phyloP scores from a whole-genome alignment of 2,888 invertebrate genomes.

The Drosophila emarginata region DNA sequence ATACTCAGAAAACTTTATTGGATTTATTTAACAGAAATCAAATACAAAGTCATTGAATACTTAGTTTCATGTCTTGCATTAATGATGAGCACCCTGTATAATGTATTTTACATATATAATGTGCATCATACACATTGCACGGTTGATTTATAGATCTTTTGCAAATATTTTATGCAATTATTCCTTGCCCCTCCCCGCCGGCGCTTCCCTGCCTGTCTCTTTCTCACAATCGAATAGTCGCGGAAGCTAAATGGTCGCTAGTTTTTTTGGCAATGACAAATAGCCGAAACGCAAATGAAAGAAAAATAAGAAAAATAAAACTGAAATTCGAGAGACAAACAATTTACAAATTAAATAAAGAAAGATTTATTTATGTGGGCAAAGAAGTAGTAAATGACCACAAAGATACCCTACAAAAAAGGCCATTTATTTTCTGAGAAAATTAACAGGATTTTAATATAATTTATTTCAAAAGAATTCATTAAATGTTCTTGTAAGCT shows the following conservation, averaged over 20 bases:
- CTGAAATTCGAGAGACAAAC: too few species aligned
- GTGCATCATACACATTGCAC: conserved; percentile 1
- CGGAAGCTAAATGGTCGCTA: conserved; percentile 26
- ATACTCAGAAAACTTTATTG: too few species aligned
- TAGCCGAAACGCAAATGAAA: conserved; percentile 35
- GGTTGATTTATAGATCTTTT: conserved; percentile 5
- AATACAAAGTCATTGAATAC: too few species aligned
- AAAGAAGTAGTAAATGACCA: background rate
- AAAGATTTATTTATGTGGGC: background rate
- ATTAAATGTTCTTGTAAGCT: too few species aligned
- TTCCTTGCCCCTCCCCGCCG: background rate
- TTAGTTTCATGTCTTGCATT: background rate
- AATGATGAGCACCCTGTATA: background rate
- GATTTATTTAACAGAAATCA: too few species aligned
- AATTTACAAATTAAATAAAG: background rate
- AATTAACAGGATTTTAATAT: too few species aligned
- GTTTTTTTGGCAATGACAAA: conserved; percentile 68
- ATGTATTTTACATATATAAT: background rate
- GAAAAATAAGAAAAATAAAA: conserved; percentile 6
- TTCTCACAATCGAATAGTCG: conserved; percentile 3
- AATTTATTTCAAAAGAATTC: too few species aligned
- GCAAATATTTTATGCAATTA: conserved; percentile 7
- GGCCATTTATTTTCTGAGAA: too few species aligned
- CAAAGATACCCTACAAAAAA: background rate
- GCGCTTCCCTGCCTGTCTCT: background rate